Evolutionary conservation across 2,888 invertebrate genomes (phyloP).

Genomic region (Drosophila flavopinicola): DNA sequence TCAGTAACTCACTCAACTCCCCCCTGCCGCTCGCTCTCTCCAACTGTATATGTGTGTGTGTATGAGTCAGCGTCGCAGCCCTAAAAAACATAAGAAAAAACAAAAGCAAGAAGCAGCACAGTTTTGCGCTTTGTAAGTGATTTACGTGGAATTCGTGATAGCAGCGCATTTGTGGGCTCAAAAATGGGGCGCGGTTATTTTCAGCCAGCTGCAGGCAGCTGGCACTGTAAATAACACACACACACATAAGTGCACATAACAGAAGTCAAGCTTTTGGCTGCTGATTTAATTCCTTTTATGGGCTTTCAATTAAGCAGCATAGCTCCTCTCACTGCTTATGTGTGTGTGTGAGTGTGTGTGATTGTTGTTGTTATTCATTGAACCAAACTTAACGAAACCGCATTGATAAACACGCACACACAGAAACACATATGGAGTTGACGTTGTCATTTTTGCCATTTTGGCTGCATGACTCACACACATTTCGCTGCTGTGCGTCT

Average conservation of each 20-base stretch:
- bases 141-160: slow-evolving; percentile 56
- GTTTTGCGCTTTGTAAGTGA: slow-evolving; percentile 33
- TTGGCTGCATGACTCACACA: slow-evolving; percentile 52
- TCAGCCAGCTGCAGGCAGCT: slow-evolving; percentile 33
- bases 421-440: slow-evolving; percentile 38
- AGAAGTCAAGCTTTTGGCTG: slow-evolving; percentile 34
- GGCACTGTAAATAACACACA: slow-evolving; percentile 20
- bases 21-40: background rate
- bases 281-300: slow-evolving; percentile 56
- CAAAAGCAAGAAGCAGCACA: slow-evolving; percentile 10
- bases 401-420: slow-evolving; percentile 52
- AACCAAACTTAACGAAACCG: slow-evolving; percentile 45
- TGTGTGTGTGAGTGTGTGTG: slow-evolving; percentile 19
- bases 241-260: slow-evolving; percentile 8
- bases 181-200: slow-evolving; percentile 51
- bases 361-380: slow-evolving; percentile 44
- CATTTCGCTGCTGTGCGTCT: slow-evolving; percentile 5
- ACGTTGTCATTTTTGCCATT: slow-evolving; percentile 63
- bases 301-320: slow-evolving; percentile 55
- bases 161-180: slow-evolving; percentile 23
- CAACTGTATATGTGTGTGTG: slow-evolving; percentile 25
- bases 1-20: background rate
- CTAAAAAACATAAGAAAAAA: slow-evolving; percentile 34
- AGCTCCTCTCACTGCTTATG: slow-evolving; percentile 1
- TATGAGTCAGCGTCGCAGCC: slow-evolving; percentile 71